A percentile compares a stretch with the other conserved stretches of the same genome.
These are phyloP conservation scores for Mus minutoides DNA, from an alignment of 2,797 vertebrate species.

Conservation along the genomic window DNA sequence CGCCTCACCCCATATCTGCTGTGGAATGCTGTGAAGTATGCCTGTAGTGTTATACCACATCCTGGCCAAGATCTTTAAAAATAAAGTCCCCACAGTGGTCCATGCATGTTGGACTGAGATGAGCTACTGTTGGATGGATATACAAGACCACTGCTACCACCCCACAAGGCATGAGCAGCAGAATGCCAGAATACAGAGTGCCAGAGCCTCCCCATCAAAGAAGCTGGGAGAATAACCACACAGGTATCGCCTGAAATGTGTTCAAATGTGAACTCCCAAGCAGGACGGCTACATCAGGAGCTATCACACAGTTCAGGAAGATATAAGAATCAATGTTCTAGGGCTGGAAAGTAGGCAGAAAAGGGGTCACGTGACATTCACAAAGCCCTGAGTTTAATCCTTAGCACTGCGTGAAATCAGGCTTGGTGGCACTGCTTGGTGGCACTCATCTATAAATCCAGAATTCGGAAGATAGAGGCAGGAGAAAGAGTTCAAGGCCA, in stretches of 20 bases:
- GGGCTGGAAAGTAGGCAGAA: background rate
- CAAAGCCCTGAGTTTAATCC: background rate
- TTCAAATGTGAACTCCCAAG: background rate
- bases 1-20: background rate
- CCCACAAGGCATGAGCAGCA: background rate
- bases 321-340: background rate
- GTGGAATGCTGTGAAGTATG: background rate
- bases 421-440: too few relatives aligned
- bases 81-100: background rate
- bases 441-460: background rate
- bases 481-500: background rate
- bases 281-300: background rate
- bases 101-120: background rate
- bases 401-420: background rate
- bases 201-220: background rate
- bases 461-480: background rate
- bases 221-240: background rate
- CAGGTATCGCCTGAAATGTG: accelerated
- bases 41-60: background rate
- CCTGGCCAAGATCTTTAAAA: background rate
- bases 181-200: background rate
- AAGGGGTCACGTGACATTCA: background rate
- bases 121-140: background rate
- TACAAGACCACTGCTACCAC: background rate
- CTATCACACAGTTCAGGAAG: background rate